phyloP scores from a whole-genome alignment of 2,888 invertebrate genomes.

The Villa cingulata region DNA sequence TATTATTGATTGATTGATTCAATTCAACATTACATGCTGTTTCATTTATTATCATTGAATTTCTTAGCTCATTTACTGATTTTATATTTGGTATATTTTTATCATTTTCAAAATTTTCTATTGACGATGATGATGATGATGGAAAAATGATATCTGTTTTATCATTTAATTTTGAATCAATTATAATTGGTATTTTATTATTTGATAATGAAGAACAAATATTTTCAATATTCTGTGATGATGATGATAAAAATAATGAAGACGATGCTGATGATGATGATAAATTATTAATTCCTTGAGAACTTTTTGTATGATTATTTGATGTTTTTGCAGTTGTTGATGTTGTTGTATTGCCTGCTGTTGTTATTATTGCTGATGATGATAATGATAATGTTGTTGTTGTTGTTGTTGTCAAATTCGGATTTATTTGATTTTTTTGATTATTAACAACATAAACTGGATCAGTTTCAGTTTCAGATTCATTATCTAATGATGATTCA shows the following conservation, averaged over 20 bases:
- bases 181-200: too few species aligned
- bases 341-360: neutral
- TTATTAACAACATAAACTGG: constrained; percentile 14
- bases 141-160: neutral
- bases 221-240: neutral
- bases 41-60: constrained; percentile 10
- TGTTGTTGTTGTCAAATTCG: neutral
- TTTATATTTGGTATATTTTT: constrained; percentile 12
- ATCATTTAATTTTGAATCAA: neutral
- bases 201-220: neutral
- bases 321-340: too few species aligned
- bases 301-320: neutral
- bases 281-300: neutral
- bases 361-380: neutral
- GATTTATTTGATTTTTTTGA: neutral
- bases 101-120: constrained; percentile 14
- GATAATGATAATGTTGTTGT: neutral
- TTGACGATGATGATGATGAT: neutral
- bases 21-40: constrained; percentile 1
- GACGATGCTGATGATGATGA: neutral
- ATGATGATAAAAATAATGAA: too few species aligned
- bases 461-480: constrained; percentile 31
- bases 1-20: constrained; percentile 1
- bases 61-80: constrained; percentile 1
- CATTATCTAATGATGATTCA: constrained; percentile 41